phyloP scores from a whole-genome alignment of 2,113 vertebrate species.

The Chaetodon auriga region DNA sequence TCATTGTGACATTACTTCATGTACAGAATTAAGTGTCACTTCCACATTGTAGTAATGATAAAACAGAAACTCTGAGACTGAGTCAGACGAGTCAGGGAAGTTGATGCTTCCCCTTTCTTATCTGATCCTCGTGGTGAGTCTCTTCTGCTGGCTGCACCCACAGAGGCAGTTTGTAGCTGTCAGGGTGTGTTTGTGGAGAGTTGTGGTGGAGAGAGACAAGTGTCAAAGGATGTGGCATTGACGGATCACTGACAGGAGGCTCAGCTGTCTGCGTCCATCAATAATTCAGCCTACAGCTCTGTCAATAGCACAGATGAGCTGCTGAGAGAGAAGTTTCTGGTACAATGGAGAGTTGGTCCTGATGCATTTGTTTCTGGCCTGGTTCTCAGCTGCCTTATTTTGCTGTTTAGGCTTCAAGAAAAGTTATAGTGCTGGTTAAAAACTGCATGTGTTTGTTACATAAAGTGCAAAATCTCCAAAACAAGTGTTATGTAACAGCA shows the following conservation, averaged over 20 bases:
- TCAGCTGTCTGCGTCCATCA: slow-evolving; percentile 37
- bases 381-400: background rate
- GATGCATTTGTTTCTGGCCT: background rate
- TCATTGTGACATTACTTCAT: background rate
- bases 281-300: background rate
- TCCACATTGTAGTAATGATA: slow-evolving; percentile 12
- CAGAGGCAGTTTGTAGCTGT: slow-evolving; percentile 4
- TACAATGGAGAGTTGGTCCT: background rate
- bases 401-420: background rate
- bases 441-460: slow-evolving; percentile 8
- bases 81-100: slow-evolving; percentile 41
- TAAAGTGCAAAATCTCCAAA: background rate
- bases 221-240: slow-evolving; percentile 34
- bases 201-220: slow-evolving; percentile 18
- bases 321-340: slow-evolving; percentile 43
- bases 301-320: slow-evolving; percentile 19
- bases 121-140: background rate
- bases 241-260: slow-evolving; percentile 31
- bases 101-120: slow-evolving; percentile 17
- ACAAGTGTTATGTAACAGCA: slow-evolving; percentile 16
- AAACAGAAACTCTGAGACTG: background rate
- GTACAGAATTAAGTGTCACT: background rate
- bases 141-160: background rate
- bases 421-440: background rate
- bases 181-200: slow-evolving; percentile 16